A percentile compares a stretch with the other conserved stretches of the same genome.
phyloP scores from a whole-genome alignment of 2,113 vertebrate species.

The Ophthalmotilapia sp. region DNA sequence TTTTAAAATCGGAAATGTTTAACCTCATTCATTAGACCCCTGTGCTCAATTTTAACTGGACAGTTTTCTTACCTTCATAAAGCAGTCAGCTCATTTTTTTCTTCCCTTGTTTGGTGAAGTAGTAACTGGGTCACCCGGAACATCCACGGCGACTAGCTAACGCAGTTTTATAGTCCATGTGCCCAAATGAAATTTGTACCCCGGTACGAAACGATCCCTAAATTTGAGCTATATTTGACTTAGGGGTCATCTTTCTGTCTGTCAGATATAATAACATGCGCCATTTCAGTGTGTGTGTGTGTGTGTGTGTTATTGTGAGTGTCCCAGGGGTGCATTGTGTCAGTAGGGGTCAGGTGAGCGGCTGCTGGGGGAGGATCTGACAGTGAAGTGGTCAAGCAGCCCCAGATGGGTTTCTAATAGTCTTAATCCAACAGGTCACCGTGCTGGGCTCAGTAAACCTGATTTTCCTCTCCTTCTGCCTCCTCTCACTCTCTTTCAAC shows the following conservation, averaged over 20 bases:
- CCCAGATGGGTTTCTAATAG: conserved; percentile 72
- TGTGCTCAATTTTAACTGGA: background rate
- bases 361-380: conserved; percentile 59
- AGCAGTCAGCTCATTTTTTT: background rate
- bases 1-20: background rate
- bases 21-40: background rate
- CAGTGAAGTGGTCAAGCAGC: conserved; percentile 65
- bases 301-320: conserved; percentile 7
- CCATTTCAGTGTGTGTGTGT: conserved; percentile 15
- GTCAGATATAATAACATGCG: conserved; percentile 10
- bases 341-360: conserved; percentile 47
- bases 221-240: conserved; percentile 17
- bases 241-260: conserved; percentile 34
- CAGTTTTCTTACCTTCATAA: background rate
- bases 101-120: background rate
- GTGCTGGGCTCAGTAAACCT: conserved; percentile 32
- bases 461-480: conserved; percentile 46
- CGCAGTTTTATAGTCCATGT: background rate
- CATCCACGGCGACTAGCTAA: background rate
- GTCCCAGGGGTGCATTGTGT: conserved; percentile 39
- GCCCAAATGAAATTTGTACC: background rate
- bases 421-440: conserved; percentile 70
- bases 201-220: background rate
- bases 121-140: background rate
- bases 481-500: conserved; percentile 47